Percentiles rank a stretch among this genome's conserved stretches.
Evolutionary conservation across 2,888 invertebrate species (phyloP).

Genomic region (Camponotus fellah): DNA sequence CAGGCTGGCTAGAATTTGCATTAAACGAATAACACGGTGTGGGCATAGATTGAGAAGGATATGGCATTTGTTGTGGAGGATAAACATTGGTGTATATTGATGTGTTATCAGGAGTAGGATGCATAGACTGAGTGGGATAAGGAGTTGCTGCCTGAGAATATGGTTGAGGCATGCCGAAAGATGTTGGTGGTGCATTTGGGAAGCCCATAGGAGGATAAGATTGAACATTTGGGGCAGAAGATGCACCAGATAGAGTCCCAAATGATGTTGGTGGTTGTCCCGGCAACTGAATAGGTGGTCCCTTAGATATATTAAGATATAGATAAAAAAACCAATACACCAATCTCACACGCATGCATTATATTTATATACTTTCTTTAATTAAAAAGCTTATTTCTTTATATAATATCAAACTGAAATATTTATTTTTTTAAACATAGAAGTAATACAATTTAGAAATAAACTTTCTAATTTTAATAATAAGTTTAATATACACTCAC

Average conservation of each 20-base stretch:
- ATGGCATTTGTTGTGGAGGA: constrained; percentile 59
- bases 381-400: not conserved
- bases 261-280: constrained; percentile 83
- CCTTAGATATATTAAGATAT: constrained; percentile 74
- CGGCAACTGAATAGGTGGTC: constrained; percentile 81
- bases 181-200: constrained; percentile 72
- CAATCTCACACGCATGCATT: not conserved
- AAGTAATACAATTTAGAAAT: constrained; percentile 3
- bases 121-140: constrained; percentile 62
- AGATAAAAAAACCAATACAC: constrained; percentile 50
- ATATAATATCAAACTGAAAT: too few relatives aligned
- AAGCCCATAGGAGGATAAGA: constrained; percentile 76
- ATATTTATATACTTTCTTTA: not conserved
- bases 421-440: not conserved
- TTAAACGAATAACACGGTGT: constrained; percentile 53
- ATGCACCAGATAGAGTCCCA: constrained; percentile 82
- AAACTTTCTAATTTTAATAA: not conserved
- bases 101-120: constrained; percentile 44
- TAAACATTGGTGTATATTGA: constrained; percentile 39
- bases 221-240: constrained; percentile 78
- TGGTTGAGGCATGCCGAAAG: constrained; percentile 83
- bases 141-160: constrained; percentile 67
- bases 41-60: constrained; percentile 54
- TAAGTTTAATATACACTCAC: constrained; percentile 74
- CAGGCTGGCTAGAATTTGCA: constrained; percentile 76